These are phyloP conservation scores for Pseudomyrmex cubaensis DNA, from an alignment of 1,140 invertebrate genomes.

Conservation along the genomic window DNA sequence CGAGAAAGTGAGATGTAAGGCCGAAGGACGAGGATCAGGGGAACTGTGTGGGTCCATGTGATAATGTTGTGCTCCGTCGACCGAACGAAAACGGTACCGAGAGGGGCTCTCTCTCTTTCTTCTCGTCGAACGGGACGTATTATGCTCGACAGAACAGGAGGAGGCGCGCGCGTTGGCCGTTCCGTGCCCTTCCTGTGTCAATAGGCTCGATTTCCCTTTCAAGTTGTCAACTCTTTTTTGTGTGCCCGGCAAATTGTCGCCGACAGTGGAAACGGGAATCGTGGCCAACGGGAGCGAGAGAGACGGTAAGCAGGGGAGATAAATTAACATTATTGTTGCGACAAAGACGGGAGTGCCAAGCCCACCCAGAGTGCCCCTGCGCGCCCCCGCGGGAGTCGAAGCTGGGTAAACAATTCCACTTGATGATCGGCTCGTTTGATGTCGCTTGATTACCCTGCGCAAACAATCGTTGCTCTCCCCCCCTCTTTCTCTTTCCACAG, in stretches of 20 bases:
- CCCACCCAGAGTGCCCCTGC: constrained; percentile 65
- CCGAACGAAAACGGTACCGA: constrained; percentile 69
- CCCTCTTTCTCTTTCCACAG: constrained; percentile 72
- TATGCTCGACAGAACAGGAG: constrained; percentile 63
- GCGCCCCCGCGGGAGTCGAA: constrained; percentile 62
- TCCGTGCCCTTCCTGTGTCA: constrained; percentile 80
- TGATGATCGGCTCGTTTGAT: constrained; percentile 86
- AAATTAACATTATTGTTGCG: constrained; percentile 86
- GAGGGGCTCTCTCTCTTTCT: constrained; percentile 38
- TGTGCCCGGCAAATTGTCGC: constrained; percentile 84
- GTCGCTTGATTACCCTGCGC: constrained; percentile 84
- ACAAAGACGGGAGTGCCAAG: constrained; percentile 78
- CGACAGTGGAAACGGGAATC: constrained; percentile 66
- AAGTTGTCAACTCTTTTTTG: constrained; percentile 86
- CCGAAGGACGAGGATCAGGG: constrained; percentile 52
- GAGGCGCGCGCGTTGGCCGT: constrained; percentile 52
- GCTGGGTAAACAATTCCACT: constrained; percentile 85
- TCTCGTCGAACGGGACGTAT: constrained; percentile 67
- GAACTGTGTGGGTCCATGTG: constrained; percentile 66
- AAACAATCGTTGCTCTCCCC: constrained; percentile 82
- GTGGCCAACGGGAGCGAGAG: constrained; percentile 43
- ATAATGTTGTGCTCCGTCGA: constrained; percentile 73
- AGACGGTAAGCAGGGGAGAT: constrained; percentile 67
- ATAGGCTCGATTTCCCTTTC: constrained; percentile 86
- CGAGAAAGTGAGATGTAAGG: constrained; percentile 28